Evolutionary conservation across 2,888 invertebrate genomes (phyloP).

Genomic region (Ormyrus nitidulus): DNA sequence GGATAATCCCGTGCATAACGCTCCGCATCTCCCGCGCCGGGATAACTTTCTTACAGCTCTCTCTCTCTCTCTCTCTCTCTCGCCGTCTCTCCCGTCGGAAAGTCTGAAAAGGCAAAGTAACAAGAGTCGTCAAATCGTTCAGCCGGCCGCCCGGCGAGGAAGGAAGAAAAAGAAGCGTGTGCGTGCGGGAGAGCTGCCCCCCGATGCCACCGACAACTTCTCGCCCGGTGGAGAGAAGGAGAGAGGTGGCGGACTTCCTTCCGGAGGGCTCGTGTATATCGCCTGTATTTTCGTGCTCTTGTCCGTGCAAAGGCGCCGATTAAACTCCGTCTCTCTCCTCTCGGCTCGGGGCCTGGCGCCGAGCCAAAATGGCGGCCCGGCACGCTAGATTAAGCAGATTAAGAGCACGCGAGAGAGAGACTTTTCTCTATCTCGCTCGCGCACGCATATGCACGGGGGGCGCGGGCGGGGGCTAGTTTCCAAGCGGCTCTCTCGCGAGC

Average conservation of each 20-base stretch:
- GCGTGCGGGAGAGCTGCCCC: no score
- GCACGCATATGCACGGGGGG: background rate
- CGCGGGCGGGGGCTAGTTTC: background rate
- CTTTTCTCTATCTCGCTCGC: slow-evolving; percentile 16
- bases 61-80: no score
- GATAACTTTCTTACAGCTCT: no score
- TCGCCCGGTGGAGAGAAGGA: background rate
- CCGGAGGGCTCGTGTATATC: no score
- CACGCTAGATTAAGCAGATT: slow-evolving; percentile 65
- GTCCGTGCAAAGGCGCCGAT: slow-evolving; percentile 22
- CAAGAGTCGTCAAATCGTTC: slow-evolving; percentile 19
- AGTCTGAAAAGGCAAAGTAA: background rate
- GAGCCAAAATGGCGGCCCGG: slow-evolving; percentile 60
- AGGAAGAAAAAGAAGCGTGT: no score
- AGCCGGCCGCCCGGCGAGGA: background rate
- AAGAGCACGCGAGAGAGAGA: slow-evolving; percentile 56
- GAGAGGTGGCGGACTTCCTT: no score
- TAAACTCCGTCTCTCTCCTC: background rate
- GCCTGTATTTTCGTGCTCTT: background rate
- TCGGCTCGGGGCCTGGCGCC: slow-evolving; percentile 50
- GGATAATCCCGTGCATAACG: no score
- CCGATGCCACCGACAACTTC: background rate
- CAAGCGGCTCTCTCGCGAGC: background rate
- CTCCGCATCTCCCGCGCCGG: no score
- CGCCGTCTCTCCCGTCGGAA: no score